Base-by-base conservation (phyloP, 2,888 invertebrate species). In the Salticus scenicus region DNA sequence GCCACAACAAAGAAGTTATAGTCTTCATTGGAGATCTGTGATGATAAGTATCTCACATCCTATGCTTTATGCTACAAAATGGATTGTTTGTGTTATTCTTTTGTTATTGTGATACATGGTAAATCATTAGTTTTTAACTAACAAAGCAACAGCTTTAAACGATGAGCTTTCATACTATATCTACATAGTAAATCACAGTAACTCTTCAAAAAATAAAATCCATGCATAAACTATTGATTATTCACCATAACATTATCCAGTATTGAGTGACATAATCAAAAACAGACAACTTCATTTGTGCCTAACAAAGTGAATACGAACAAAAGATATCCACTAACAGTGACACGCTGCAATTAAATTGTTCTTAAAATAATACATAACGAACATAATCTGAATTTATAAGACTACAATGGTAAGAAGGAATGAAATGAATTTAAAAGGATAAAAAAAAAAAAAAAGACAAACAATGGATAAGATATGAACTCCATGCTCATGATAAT, bases 61-160 rank as follows among this genome's bases (percentile, higher is more conserved):
- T 57, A 57, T 24, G 57, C 20, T 57, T 5, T 20, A 57, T 57
- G 57, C n/a, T n/a, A 57, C 57, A 57, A 57, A 57, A 12, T 57
- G 57, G 57, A 47, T 47, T 47, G 57, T 57, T 57, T 12, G 24
- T 24, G 20, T 12, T 24, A 0, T n/a, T 24, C 57, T 24, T 47
- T 57, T 57, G 57, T 57, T 57, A 5, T 24, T 2, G 47, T 17
- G 57, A 4, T 4, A 24, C 12, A 5, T 12, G 24, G 20, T 57
- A 57, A 20, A 24, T 57, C 57, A 24, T 57, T 4, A 57, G 17
- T 57, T 17, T 24, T 57, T 24, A 57, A 24, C 20, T 12, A 12
- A 57, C 57, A 57, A 57, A 4, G 57, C 17, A 24, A 57, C 57
- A 24, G 57, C 24, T 57, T 2, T 57, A 5, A 57, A 24, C 17